These are phyloP conservation scores for Hiodon alosoides DNA, from an alignment of 2,113 vertebrate species.

Conservation along the genomic window DNA sequence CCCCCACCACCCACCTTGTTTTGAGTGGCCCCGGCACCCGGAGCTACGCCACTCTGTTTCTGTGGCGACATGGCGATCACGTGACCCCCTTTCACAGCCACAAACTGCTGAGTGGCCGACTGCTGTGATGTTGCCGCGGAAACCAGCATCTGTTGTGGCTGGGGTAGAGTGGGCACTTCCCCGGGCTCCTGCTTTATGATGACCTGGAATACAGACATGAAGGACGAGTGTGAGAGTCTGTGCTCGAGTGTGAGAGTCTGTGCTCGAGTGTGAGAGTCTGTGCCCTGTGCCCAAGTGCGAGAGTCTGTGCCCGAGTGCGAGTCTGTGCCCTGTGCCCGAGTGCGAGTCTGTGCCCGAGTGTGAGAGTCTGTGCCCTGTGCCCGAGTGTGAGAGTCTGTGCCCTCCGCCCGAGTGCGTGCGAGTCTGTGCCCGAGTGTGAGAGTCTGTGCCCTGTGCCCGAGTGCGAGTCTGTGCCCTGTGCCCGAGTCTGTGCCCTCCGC, in stretches of 20 bases:
- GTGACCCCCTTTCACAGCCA: slow-evolving; percentile 91
- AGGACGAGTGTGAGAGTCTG: slow-evolving; percentile 1
- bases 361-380: not conserved
- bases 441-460: not conserved
- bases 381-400: not conserved
- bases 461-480: too few relatives aligned
- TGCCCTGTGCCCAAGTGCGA: not conserved
- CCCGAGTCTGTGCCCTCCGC: not conserved
- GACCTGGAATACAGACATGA: slow-evolving; percentile 64
- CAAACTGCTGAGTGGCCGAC: slow-evolving; percentile 79
- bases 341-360: not conserved
- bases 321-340: not conserved
- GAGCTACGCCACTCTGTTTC: slow-evolving; percentile 67
- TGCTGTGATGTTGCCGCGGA: slow-evolving; percentile 70
- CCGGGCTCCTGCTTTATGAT: slow-evolving; percentile 97
- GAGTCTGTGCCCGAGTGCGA: not conserved
- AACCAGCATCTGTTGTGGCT: slow-evolving; percentile 53
- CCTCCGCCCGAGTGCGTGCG: not conserved
- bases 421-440: not conserved
- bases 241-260: too few relatives aligned
- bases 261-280: too few relatives aligned
- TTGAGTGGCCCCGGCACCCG: slow-evolving; percentile 64
- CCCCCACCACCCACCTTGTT: slow-evolving; percentile 66
- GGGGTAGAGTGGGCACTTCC: slow-evolving; percentile 68
- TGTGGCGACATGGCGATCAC: slow-evolving; percentile 91